These are phyloP conservation scores for Coenonympha glycerion DNA, from an alignment of 2,888 invertebrate genomes.

Conservation along the genomic window DNA sequence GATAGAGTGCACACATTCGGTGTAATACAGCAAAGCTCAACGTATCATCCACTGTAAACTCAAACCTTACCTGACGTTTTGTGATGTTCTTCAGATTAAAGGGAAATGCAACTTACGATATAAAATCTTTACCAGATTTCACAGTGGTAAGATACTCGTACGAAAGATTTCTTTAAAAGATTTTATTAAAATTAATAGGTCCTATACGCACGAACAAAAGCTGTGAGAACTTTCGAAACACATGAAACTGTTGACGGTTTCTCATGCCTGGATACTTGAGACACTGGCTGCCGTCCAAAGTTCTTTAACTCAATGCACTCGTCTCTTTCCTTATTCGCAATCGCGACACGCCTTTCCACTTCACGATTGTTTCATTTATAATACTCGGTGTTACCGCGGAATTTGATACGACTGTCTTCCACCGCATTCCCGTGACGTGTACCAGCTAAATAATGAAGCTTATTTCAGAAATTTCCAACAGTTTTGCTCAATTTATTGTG, in stretches of 20 bases:
- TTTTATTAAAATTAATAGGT: too few relatives aligned
- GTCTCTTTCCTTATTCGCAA: conserved; percentile 55
- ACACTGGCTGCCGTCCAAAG: conserved; percentile 66
- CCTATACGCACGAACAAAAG: too few relatives aligned
- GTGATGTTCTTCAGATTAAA: not conserved
- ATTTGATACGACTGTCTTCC: conserved; percentile 38
- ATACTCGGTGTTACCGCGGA: conserved; percentile 42
- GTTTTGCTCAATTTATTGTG: conserved; percentile 42
- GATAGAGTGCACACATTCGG: not conserved
- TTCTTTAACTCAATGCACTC: conserved; percentile 70
- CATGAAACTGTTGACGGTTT: conserved; percentile 43
- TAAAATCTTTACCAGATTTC: too few relatives aligned
- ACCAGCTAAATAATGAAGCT: conserved; percentile 40
- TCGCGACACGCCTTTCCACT: conserved; percentile 61
- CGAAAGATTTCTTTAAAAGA: too few relatives aligned
- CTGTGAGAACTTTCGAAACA: not conserved
- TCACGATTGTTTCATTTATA: conserved; percentile 53
- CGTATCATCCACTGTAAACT: not conserved
- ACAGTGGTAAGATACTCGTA: too few relatives aligned
- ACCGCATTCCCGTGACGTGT: conserved; percentile 11
- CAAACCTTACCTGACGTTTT: not conserved
- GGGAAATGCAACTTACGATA: too few relatives aligned
- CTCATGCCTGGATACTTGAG: conserved; percentile 63
- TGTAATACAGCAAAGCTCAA: not conserved
- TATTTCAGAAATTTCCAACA: conserved; percentile 45